phyloP scores from a whole-genome alignment of 2,113 vertebrate species.

The Triplophysa siluroides region DNA sequence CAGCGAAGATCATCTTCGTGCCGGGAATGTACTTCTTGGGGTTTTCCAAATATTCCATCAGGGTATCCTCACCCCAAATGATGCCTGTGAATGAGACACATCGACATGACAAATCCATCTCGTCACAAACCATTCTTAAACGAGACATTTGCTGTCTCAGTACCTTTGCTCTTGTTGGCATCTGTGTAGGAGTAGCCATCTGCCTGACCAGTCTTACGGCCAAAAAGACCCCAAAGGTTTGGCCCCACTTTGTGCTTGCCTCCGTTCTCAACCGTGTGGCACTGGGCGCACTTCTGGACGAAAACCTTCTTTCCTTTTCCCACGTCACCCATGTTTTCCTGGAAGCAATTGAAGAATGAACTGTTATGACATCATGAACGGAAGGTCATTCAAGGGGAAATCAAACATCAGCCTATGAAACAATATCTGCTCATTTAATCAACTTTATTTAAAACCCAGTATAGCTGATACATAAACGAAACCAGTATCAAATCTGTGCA shows the following conservation, averaged over 20 bases:
- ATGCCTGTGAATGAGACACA: conserved; percentile 66
- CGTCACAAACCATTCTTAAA: neutral
- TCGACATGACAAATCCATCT: neutral
- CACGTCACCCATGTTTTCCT: conserved; percentile 70
- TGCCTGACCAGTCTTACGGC: conserved; percentile 76
- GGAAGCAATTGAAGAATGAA: neutral
- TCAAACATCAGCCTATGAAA: neutral
- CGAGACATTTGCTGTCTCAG: neutral
- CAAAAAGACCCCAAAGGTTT: conserved; percentile 81
- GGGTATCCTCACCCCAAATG: conserved; percentile 76
- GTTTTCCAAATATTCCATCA: conserved; percentile 85
- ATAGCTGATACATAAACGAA: neutral
- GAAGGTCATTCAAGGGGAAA: conserved; percentile 48
- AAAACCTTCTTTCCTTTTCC: conserved; percentile 80
- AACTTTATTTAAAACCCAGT: neutral
- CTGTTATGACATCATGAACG: neutral
- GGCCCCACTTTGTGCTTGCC: conserved; percentile 82
- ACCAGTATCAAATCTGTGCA: neutral
- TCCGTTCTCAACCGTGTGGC: conserved; percentile 77
- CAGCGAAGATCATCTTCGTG: conserved; percentile 86
- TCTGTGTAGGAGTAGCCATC: conserved; percentile 78
- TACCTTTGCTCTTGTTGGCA: conserved; percentile 85
- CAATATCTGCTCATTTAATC: neutral
- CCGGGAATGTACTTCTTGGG: conserved; percentile 88
- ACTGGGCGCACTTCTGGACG: conserved; percentile 80